A percentile compares a stretch with the other conserved stretches of the same genome.
Conservation (phyloP, 2,113 vertebrate species). For the Stictonetta naevosa region DNA sequence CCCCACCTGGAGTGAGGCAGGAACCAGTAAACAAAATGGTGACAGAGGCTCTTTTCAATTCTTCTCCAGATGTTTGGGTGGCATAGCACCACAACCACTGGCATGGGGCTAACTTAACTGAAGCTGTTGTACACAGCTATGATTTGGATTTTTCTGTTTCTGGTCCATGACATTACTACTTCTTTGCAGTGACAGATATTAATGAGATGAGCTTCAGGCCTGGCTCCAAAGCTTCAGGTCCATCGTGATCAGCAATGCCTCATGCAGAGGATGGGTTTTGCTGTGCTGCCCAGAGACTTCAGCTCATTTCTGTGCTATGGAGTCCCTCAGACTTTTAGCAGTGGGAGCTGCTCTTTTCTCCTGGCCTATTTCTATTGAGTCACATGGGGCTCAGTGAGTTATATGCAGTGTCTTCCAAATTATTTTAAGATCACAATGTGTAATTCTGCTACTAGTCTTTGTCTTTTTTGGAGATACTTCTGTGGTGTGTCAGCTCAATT, state of each 20-base stretch:
- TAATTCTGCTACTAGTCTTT: not conserved
- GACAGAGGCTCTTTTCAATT: not conserved
- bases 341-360: not conserved
- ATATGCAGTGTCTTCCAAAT: not conserved
- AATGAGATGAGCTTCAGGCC: not conserved
- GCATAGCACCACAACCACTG: not conserved
- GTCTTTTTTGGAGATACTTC: not conserved
- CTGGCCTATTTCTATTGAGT: not conserved
- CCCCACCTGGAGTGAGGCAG: not conserved
- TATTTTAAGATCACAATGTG: not conserved
- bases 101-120: fast-evolving
- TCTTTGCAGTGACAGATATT: not conserved
- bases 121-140: not conserved
- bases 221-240: not conserved
- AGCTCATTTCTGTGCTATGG: not conserved
- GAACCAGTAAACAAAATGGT: not conserved
- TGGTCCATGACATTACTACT: not conserved
- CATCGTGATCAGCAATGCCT: fast-evolving
- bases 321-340: not conserved
- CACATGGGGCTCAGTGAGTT: not conserved
- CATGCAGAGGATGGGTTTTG: not conserved
- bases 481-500: not conserved
- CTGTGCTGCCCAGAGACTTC: not conserved
- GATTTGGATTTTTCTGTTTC: not conserved
- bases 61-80: not conserved